phyloP scores from a whole-genome alignment of 1,140 invertebrate species.

The Dinothrombium tinctorium region DNA sequence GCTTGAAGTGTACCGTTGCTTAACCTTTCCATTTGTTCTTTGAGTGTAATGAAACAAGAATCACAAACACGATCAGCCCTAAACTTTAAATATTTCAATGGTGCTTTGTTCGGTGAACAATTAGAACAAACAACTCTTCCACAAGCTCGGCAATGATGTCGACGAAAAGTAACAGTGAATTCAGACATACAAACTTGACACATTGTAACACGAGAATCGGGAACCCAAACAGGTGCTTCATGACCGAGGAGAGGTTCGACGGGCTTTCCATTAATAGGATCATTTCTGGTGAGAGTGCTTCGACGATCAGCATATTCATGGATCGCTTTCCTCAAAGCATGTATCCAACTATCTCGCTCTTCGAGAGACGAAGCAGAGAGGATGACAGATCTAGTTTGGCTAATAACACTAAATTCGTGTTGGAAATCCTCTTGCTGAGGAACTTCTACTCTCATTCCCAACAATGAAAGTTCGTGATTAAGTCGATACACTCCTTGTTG shows the following conservation, averaged over 20 bases:
- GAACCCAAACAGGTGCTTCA: conserved; percentile 38
- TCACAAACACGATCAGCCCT: conserved; percentile 32
- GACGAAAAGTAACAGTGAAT: conserved; percentile 43
- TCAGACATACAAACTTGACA: conserved; percentile 44
- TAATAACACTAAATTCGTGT: conserved; percentile 35
- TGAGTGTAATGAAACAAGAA: conserved; percentile 28
- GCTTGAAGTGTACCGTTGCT: too few relatives aligned
- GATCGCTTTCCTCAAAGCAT: conserved; percentile 34
- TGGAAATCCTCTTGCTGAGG: conserved; percentile 24
- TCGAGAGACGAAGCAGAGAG: conserved; percentile 31
- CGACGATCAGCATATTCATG: conserved; percentile 25
- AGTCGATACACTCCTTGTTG: conserved; percentile 19
- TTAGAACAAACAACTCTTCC: conserved; percentile 42
- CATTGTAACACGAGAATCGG: conserved; percentile 39
- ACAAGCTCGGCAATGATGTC: conserved; percentile 49
- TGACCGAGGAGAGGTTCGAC: conserved; percentile 8
- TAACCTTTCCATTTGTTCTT: conserved; percentile 1
- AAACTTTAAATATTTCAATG: conserved; percentile 36
- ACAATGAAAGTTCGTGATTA: conserved; percentile 33
- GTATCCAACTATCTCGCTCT: conserved; percentile 41
- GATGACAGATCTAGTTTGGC: conserved; percentile 38
- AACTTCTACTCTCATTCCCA: conserved; percentile 33
- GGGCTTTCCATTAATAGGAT: neutral
- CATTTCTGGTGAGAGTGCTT: neutral
- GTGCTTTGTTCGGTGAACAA: conserved; percentile 40